A percentile compares a stretch with the other conserved stretches of the same genome.
Conservation (phyloP, 2,888 invertebrate genomes). For the Ornithoptera alexandrae region DNA sequence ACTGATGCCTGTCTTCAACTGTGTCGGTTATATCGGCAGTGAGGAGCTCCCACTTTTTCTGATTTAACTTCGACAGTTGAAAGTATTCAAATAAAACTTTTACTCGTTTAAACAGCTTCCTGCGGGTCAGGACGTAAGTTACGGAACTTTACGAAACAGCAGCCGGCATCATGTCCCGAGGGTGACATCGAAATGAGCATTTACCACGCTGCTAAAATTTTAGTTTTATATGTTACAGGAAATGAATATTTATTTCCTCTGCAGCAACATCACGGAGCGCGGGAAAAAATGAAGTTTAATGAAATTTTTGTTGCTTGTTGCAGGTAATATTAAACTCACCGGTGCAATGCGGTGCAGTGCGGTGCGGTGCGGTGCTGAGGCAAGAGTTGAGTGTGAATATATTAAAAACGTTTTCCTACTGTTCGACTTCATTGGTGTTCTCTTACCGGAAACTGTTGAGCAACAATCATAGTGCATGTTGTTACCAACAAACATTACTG, state of each 20-base stretch:
- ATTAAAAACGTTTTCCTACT: too few species aligned
- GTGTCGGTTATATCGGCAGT: too few species aligned
- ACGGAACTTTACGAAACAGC: conserved; percentile 25
- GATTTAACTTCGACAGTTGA: conserved; percentile 14
- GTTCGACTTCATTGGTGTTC: too few species aligned
- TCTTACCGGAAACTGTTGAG: too few species aligned
- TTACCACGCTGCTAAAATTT: conserved; percentile 10
- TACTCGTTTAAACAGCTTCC: conserved; percentile 21
- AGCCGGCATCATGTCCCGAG: conserved; percentile 10
- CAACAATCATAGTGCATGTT: too few species aligned
- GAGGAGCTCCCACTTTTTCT: background rate
- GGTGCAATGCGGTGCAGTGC: too few species aligned
- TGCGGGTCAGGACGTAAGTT: conserved; percentile 22
- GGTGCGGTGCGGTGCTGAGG: background rate
- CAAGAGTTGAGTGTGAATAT: background rate
- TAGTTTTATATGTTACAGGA: conserved; percentile 24
- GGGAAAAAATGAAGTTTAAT: conserved; percentile 19
- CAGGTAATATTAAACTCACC: conserved; percentile 23
- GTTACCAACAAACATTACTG: too few species aligned
- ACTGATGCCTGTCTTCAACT: too few species aligned
- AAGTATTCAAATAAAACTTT: conserved; percentile 25
- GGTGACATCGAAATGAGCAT: conserved; percentile 20
- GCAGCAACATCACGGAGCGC: conserved; percentile 13
- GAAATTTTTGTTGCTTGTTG: conserved; percentile 27
- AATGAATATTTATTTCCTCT: conserved; percentile 25